These are phyloP conservation scores for Drosophila mimetica DNA, from an alignment of 2,888 invertebrate genomes.

Conservation along the genomic window DNA sequence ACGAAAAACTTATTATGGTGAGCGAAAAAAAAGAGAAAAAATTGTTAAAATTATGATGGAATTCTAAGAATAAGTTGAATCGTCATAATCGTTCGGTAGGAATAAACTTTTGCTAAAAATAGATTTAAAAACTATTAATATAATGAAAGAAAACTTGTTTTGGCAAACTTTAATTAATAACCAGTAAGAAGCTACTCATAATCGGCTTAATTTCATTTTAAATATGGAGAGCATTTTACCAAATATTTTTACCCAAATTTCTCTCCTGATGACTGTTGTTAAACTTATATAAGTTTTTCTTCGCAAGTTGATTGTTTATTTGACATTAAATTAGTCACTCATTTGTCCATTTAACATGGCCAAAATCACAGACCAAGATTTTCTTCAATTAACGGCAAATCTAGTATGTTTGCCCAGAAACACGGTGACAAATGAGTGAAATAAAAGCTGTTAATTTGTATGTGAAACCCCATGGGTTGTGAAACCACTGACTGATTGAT, in stretches of 20 bases:
- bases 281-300: background rate
- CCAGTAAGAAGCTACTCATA: background rate
- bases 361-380: constrained; percentile 14
- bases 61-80: constrained; percentile 9
- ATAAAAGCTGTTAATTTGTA: constrained; percentile 60
- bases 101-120: background rate
- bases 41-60: background rate
- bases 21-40: constrained; percentile 9
- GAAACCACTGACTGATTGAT: constrained; percentile 67
- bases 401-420: constrained; percentile 24
- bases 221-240: too few relatives aligned
- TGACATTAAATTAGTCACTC: constrained; percentile 33
- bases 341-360: constrained; percentile 39
- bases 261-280: background rate
- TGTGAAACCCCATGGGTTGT: constrained; percentile 35
- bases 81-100: background rate
- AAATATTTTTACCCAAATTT: background rate
- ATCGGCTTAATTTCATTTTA: background rate
- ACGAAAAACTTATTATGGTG: constrained; percentile 2
- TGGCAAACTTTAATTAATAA: background rate
- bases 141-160: background rate
- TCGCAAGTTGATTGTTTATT: background rate
- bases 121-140: background rate
- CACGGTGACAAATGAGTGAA: constrained; percentile 37
- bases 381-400: constrained; percentile 46